A percentile compares a stretch with the other conserved stretches of the same genome.
Evolutionary conservation across 2,113 vertebrate species (phyloP).

Genomic region (Callipepla californica): DNA sequence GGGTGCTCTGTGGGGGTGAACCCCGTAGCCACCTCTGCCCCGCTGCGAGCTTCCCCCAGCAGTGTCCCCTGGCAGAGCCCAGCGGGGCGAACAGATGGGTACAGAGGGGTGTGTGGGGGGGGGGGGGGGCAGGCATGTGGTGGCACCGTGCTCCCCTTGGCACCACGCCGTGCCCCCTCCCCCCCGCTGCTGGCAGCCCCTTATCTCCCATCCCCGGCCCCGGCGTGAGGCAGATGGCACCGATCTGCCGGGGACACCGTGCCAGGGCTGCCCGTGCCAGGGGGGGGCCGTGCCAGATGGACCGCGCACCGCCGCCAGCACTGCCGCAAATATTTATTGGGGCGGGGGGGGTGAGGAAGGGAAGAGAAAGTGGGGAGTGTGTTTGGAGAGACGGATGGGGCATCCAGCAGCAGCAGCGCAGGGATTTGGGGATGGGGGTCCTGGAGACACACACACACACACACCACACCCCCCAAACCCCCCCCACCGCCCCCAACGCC

Average conservation of each 20-base stretch:
- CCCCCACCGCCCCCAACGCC: too few relatives aligned
- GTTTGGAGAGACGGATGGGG: too few relatives aligned
- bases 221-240: conserved; percentile 73
- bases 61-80: not conserved
- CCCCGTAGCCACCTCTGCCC: rapidly evolving
- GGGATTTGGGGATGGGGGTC: too few relatives aligned
- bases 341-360: too few relatives aligned
- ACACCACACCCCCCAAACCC: too few relatives aligned
- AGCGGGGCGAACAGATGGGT: not conserved
- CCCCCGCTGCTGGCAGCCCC: conserved; percentile 29
- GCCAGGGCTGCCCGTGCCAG: conserved; percentile 59
- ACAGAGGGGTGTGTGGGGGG: not conserved
- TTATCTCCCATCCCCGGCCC: conserved; percentile 45
- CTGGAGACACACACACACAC: too few relatives aligned
- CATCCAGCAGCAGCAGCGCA: too few relatives aligned
- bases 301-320: not conserved
- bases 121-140: not conserved
- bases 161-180: not conserved
- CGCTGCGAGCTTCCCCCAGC: not conserved
- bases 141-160: not conserved
- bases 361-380: too few relatives aligned
- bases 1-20: not conserved
- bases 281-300: conserved; percentile 38
- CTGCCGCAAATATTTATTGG: conserved; percentile 27
- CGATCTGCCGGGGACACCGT: conserved; percentile 70